Conservation (phyloP, 2,113 vertebrate genomes). For the Syngnathus typhle region DNA sequence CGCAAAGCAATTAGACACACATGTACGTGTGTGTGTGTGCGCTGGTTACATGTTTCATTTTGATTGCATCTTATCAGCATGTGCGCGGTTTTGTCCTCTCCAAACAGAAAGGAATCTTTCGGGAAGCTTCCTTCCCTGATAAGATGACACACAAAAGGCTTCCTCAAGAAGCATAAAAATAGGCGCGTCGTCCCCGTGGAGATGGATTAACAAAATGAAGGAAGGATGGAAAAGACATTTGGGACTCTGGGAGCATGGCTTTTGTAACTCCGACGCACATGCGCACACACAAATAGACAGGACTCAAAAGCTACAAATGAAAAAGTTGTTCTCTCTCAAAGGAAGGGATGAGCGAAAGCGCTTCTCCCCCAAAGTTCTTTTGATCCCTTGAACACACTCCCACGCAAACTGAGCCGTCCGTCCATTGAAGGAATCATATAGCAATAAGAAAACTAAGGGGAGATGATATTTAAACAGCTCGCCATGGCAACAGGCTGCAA, state of each 20-base stretch:
- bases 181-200: constrained; percentile 33
- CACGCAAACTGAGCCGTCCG: not conserved
- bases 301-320: no score
- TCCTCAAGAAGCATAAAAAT: constrained; percentile 33
- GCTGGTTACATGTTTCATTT: not conserved
- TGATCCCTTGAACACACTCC: not conserved
- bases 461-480: constrained; percentile 66
- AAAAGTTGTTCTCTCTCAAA: no score
- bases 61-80: constrained; percentile 49
- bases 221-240: constrained; percentile 1
- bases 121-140: constrained; percentile 54
- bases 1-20: not conserved
- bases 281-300: constrained; percentile 9
- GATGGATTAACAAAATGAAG: constrained; percentile 26
- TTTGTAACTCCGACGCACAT: not conserved
- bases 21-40: not conserved
- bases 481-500: constrained; percentile 70
- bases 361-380: no score
- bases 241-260: not conserved
- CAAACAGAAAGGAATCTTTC: constrained; percentile 50
- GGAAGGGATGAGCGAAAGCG: no score
- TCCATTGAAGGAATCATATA: not conserved
- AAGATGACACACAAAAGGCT: constrained; percentile 57
- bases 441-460: constrained; percentile 45
- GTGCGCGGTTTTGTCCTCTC: constrained; percentile 50